phyloP scores from a whole-genome alignment of 2,888 invertebrate genomes.

The Sinelater perroti region DNA sequence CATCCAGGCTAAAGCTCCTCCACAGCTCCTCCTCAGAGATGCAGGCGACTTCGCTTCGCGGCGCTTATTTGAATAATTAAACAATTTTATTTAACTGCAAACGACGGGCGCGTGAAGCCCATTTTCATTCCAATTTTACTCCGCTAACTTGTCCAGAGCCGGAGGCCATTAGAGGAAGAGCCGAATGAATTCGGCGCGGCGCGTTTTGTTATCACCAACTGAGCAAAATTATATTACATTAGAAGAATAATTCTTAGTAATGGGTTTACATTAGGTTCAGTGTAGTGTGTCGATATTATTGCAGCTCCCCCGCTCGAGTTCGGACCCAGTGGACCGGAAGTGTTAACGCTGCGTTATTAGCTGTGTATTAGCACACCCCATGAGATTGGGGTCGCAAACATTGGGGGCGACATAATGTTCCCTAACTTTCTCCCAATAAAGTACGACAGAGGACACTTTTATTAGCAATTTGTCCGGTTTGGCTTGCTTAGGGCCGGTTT shows the following conservation, averaged over 20 bases:
- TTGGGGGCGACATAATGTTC: constrained; percentile 45
- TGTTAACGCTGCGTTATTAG: constrained; percentile 62
- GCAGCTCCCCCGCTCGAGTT: constrained; percentile 36
- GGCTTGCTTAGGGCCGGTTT: constrained; percentile 29
- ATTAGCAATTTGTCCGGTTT: constrained; percentile 44
- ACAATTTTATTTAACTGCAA: constrained; percentile 17
- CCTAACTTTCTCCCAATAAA: constrained; percentile 38
- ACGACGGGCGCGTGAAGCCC: constrained; percentile 6
- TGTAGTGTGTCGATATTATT: constrained; percentile 39
- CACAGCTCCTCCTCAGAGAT: too few species aligned
- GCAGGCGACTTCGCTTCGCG: too few species aligned
- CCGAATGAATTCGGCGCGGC: constrained; percentile 25
- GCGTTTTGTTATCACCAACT: constrained; percentile 32
- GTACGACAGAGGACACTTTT: constrained; percentile 40
- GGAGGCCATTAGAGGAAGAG: constrained; percentile 17
- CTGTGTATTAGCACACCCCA: constrained; percentile 60
- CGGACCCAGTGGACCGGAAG: constrained; percentile 60
- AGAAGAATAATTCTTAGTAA: constrained; percentile 39
- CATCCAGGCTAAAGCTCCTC: too few species aligned
- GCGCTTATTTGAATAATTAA: constrained; percentile 27
- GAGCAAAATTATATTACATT: constrained; percentile 37
- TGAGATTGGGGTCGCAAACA: constrained; percentile 52
- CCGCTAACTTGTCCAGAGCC: constrained; percentile 6
- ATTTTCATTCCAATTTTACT: constrained; percentile 11
- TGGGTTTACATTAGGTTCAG: constrained; percentile 39